These are phyloP conservation scores for Oceanites oceanicus DNA, from an alignment of 2,113 vertebrate genomes.

Conservation along the genomic window DNA sequence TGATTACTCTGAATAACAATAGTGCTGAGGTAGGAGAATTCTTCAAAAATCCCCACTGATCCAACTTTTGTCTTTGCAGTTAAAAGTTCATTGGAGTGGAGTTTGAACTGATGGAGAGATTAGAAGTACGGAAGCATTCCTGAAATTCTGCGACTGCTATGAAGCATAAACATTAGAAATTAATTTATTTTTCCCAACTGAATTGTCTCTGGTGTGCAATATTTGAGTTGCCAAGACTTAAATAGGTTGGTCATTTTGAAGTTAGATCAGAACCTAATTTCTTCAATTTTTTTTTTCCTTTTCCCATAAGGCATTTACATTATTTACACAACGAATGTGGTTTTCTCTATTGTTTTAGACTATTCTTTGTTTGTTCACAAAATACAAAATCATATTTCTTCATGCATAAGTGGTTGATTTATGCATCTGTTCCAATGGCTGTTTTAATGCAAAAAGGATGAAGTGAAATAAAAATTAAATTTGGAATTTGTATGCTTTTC, in stretches of 20 bases:
- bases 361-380: conserved; percentile 7
- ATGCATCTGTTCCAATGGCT: conserved; percentile 1
- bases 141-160: conserved; percentile 18
- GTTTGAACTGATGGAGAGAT: conserved; percentile 7
- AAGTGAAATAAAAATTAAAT: conserved; percentile 41
- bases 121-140: background rate
- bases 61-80: background rate
- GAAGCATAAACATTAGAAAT: conserved; percentile 1
- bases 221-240: conserved; percentile 11
- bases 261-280: background rate
- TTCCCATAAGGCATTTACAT: background rate
- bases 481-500: conserved; percentile 6
- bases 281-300: background rate
- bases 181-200: conserved; percentile 15
- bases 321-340: background rate
- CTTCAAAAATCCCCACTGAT: background rate
- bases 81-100: background rate
- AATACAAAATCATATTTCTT: conserved; percentile 40
- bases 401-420: conserved; percentile 34
- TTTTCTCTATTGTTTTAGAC: conserved; percentile 15
- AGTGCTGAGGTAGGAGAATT: conserved; percentile 11
- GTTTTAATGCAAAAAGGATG: conserved; percentile 26
- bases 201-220: background rate
- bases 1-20: background rate
- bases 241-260: background rate